Base-by-base conservation (phyloP, 2,113 vertebrate genomes). In the Saccopteryx leptura region DNA sequence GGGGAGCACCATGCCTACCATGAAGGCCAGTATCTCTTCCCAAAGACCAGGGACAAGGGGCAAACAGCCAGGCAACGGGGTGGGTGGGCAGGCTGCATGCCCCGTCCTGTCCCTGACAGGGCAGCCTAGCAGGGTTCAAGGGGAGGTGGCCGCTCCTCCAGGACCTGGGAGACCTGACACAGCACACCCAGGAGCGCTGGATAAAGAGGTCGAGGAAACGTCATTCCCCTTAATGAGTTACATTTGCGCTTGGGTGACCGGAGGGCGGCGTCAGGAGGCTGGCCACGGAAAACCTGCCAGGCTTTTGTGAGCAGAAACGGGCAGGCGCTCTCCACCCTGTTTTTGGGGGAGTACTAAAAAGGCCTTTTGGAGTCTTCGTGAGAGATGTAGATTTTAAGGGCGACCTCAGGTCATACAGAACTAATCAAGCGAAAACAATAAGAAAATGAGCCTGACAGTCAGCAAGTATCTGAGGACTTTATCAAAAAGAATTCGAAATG, bases 211-310 rank as follows among this genome's bases (percentile, higher is more conserved):
- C 95, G 97, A 97, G 98, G 98, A 99, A 98, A 99, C 93, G 98
- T 91, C 94, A 96, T 96, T 95, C 94, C 98, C 98, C 98, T 98
- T 99, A 99, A 99, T 99, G 98, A 99, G 99, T 95, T 99, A 99
- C 98, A 98, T 98, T 99, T 99, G 99, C 98, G 98, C 99, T 99
- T 99, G 99, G 98, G 95, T 99, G 98, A 99, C 98, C 98, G 98
- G 99, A 99, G 98, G 98, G 98, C 96, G 97, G 98, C 98, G 98
- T 97, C 97, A 97, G 98, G 97, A 98, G 98, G 94, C 98, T 97
- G 97, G 98, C 98, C 98, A 98, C 95, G 93, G 97, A 98, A 98
- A 98, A 98, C 97, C 96, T 98, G 97, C 93, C 92, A 94, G 54
- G 98, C 99, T 99, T 99, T 99, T 99, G 99, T 99, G 98, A 90